phyloP scores from a whole-genome alignment of 1,140 invertebrate genomes.

The Pogonus chalceus region DNA sequence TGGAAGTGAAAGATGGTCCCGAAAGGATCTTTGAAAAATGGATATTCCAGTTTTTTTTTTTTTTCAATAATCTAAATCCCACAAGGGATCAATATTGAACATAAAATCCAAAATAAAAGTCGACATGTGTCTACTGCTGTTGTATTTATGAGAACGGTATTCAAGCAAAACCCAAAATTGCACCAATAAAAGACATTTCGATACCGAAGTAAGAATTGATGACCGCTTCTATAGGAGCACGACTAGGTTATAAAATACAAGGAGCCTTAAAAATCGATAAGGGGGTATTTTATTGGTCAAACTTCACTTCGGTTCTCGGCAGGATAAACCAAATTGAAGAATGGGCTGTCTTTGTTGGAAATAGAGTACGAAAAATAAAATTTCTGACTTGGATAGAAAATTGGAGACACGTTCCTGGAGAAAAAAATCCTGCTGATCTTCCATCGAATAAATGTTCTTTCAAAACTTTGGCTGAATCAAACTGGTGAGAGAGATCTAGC shows the following conservation, averaged over 20 bases:
- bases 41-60: conserved; percentile 13
- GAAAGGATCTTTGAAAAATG: conserved; percentile 18
- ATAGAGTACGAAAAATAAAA: conserved; percentile 28
- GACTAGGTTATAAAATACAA: conserved; percentile 16
- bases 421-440: conserved; percentile 36
- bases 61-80: conserved; percentile 20
- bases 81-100: conserved; percentile 10
- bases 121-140: conserved; percentile 20
- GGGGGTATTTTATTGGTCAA: conserved; percentile 12
- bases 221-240: conserved; percentile 26
- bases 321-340: conserved; percentile 19
- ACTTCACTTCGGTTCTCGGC: conserved; percentile 23
- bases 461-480: conserved; percentile 24
- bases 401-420: conserved; percentile 33
- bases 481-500: conserved; percentile 34
- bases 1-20: conserved; percentile 5
- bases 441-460: conserved; percentile 31
- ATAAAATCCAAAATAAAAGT: conserved; percentile 8
- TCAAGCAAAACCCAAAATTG: conserved; percentile 28
- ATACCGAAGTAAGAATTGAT: conserved; percentile 32
- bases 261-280: neutral
- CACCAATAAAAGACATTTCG: conserved; percentile 25
- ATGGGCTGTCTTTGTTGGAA: conserved; percentile 24
- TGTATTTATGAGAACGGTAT: conserved; percentile 18
- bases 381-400: conserved; percentile 18